Base-by-base conservation (phyloP, 2,888 invertebrate species). In the Thymelicus acteon region DNA sequence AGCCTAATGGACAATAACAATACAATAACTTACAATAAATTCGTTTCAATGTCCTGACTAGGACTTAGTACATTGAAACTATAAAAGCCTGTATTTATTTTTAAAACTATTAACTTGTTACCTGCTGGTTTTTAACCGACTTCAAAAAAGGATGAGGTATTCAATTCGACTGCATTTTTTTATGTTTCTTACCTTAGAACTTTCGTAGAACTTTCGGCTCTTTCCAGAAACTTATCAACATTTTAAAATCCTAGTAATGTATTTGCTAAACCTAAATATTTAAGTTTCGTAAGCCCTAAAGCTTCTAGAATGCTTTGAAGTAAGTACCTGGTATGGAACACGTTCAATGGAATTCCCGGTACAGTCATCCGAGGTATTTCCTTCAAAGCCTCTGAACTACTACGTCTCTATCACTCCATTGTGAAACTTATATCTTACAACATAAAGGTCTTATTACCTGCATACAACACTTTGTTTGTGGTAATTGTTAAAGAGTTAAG, bases 321-420 rank as follows among this genome's bases (percentile, higher is more conserved):
- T 40, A 47, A 37, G 37, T 60, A 39, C 60, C 13, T 19, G 19
- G 24, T 67, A 67, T 67, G 67, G 60, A 67, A 82, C 79, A 79
- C 82, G 24, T 54, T 80, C 84, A 83, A 85, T 84, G 87, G 87
- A 85, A 89, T 88, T 87, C 80, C 80, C 79, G 74, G 75, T 76
- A 73, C 72, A 81, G 77, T 79, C 77, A 83, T 80, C 75, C 74
- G 37, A 82, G 72, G 79, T 78, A 85, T 87, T 86, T 85, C 82
- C 82, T 80, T 79, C 73, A 74, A 78, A 83, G 78, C 81, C 82
- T 44, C 12, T 84, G 76, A 60, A 31, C 31, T 13, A 15, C 40
- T 40, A 15, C 10, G 15, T 4, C 10, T 44, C 12, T 2, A 6
- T 67, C 54, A 75, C 64, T 37, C 54, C 7, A 68, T 62, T 48